phyloP scores from a whole-genome alignment of 1,140 invertebrate species.

The Leptinotarsa lineolata region DNA sequence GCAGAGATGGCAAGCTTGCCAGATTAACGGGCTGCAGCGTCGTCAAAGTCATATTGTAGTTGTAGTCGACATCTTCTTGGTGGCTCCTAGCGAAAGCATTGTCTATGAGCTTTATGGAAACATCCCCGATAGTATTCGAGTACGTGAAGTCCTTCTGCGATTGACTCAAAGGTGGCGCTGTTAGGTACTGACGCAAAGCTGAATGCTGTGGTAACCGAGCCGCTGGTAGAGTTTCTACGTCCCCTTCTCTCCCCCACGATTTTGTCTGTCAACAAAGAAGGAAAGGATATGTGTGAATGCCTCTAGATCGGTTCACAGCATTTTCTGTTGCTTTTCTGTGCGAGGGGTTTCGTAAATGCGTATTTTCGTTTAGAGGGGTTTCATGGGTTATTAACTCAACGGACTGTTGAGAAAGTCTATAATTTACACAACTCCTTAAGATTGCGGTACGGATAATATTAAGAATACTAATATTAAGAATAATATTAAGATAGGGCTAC shows the following conservation, averaged over 20 bases:
- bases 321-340: constrained; percentile 28
- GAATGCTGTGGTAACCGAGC: constrained; percentile 9
- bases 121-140: constrained; percentile 9
- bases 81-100: neutral
- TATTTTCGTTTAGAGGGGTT: neutral
- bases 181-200: constrained; percentile 38
- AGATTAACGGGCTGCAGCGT: constrained; percentile 29
- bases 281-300: constrained; percentile 65
- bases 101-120: neutral
- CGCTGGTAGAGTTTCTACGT: constrained; percentile 25
- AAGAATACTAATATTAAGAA: too few species aligned
- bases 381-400: too few species aligned
- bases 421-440: too few species aligned
- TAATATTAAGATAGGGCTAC: too few species aligned
- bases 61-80: constrained; percentile 21
- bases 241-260: constrained; percentile 53
- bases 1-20: constrained; percentile 36
- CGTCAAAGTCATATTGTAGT: constrained; percentile 12
- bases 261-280: constrained; percentile 70
- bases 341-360: constrained; percentile 16
- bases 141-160: neutral
- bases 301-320: constrained; percentile 28
- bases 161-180: constrained; percentile 31
- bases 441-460: too few species aligned
- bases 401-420: too few species aligned